Base-by-base conservation (phyloP, 1,140 invertebrate species). In the Cyrtorhinus lividipennis region DNA sequence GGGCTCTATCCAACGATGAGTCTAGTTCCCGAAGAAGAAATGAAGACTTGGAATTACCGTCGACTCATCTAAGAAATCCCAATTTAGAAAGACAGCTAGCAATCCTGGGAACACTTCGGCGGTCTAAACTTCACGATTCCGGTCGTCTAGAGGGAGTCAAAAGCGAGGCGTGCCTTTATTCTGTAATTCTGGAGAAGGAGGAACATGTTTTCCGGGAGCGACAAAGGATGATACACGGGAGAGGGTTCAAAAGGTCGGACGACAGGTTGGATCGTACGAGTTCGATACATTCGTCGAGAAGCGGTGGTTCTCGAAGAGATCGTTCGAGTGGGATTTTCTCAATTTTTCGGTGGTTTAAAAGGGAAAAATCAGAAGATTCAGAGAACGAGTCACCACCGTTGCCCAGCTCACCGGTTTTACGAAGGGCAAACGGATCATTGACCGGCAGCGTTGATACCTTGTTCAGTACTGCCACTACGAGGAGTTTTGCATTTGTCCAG, bases 401-500 rank as follows among this genome's bases (percentile, higher is more conserved):
- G 5, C 66, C 65, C 1, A 48, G 63, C 20, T 67, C 66, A 0
- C 61, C 65, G 27, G 58, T 56, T 25, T 27, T 70, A 23, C 59
- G 64, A 13, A 64, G 68, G 59, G 59, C 24, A 10, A 45, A 67
- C 25, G 61, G 70, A 44, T 76, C 76, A 23, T 81, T 80, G 67
- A 75, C 70, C 56, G 78, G 77, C 23, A 82, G 81, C 68, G 72
- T 81, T 56, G 76, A 77, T 68, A 81, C 79, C 1, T 71, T 78
- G 22, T 78, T 81, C 66, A 87, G 85, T 67, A 85, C 82, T 18
- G 79, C 83, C 18, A 86, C 84, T 0, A 82, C 81, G 0, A 80
- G 77, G 5, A 86, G 84, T 67, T 87, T 88, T 70, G 80, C 83
- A 5, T 87, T 84, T 69, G 71, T 83, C 58, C 71, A 76, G n/a